A percentile compares a stretch with the other conserved stretches of the same genome.
Evolutionary conservation across 2,113 vertebrate genomes (phyloP).

Genomic region (Solea senegalensis): DNA sequence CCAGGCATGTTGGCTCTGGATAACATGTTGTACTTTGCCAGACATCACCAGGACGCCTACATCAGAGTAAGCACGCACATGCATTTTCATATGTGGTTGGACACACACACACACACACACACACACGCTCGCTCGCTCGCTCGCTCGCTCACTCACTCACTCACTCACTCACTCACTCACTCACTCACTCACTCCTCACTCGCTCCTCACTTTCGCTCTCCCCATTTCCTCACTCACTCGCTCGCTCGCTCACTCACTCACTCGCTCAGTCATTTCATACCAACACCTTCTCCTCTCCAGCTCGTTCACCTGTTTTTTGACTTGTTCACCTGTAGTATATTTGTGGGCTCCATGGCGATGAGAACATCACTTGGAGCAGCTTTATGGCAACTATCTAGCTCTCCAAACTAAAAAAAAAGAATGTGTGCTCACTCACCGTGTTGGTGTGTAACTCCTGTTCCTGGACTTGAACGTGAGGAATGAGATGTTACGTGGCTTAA

Average conservation of each 20-base stretch:
- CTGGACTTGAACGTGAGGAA: constrained; percentile 16
- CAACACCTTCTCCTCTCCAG: constrained; percentile 18
- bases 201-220: too few relatives aligned
- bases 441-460: neutral
- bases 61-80: constrained; percentile 87
- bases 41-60: constrained; percentile 95
- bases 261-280: constrained; percentile 12
- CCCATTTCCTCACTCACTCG: too few relatives aligned
- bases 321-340: too few relatives aligned
- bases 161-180: constrained; percentile 10
- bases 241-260: too few relatives aligned
- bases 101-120: constrained; percentile 24
- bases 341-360: too few relatives aligned
- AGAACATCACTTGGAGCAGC: too few relatives aligned
- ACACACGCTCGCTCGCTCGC: too few relatives aligned
- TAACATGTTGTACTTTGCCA: constrained; percentile 98
- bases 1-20: constrained; percentile 98
- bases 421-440: neutral
- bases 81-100: neutral
- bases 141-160: constrained; percentile 16
- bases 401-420: neutral
- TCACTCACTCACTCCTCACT: neutral
- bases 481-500: constrained; percentile 1
- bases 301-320: constrained; percentile 20
- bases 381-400: constrained; percentile 7